A percentile compares a stretch with the other conserved stretches of the same genome.
phyloP scores from a whole-genome alignment of 2,113 vertebrate genomes.

The Parus major region DNA sequence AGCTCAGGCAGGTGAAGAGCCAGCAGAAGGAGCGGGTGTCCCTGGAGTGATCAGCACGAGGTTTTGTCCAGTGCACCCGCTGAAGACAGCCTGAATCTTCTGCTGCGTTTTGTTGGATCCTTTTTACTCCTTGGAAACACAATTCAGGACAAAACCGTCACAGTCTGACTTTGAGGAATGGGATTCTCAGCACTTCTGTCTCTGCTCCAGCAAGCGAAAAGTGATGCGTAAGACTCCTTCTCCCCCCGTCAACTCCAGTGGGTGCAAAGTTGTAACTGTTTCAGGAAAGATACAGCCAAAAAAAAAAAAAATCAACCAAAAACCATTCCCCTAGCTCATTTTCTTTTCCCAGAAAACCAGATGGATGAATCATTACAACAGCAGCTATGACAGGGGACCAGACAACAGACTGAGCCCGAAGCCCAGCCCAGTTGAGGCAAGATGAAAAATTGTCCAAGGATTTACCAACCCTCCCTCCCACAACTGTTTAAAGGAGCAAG shows the following conservation, averaged over 20 bases:
- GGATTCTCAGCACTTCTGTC: not conserved
- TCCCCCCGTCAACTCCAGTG: not conserved
- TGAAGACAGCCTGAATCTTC: not conserved
- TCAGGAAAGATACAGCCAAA: not conserved
- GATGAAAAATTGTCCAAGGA: constrained; percentile 35
- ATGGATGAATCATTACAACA: constrained; percentile 66
- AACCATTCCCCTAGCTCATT: not conserved
- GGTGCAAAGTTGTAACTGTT: not conserved
- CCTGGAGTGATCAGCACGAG: fast-evolving
- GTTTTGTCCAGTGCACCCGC: not conserved
- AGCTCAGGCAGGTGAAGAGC: not conserved
- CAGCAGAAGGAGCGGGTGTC: not conserved
- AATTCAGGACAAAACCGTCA: not conserved
- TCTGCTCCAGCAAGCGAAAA: not conserved
- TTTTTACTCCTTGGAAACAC: not conserved
- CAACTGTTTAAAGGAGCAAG: constrained; percentile 25
- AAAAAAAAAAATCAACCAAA: not conserved
- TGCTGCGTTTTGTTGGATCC: not conserved
- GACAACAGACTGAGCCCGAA: constrained; percentile 46
- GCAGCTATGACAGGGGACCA: constrained; percentile 61
- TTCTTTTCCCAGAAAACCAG: constrained; percentile 67
- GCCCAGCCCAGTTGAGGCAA: constrained; percentile 36
- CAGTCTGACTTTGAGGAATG: not conserved
- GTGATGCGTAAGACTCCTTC: not conserved
- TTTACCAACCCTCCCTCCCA: constrained; percentile 36